Base-by-base conservation (phyloP, 2,888 invertebrate species). In the Eilema griseolum region DNA sequence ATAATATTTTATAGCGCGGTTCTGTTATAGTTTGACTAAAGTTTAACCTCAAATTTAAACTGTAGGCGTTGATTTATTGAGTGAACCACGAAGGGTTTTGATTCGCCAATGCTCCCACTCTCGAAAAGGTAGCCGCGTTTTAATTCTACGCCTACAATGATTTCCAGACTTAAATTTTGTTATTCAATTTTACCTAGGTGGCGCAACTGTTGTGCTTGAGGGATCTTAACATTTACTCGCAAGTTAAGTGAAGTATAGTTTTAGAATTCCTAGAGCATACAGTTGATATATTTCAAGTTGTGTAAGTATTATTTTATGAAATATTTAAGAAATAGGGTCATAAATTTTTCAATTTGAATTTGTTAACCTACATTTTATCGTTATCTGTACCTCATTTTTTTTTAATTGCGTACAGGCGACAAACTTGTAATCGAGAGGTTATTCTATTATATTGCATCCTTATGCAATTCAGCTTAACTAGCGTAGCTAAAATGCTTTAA, bases 21-120 rank as follows among this genome's bases (percentile, higher is more conserved):
- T 23, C 12, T 57, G 24, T 11, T 74, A 81, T 61, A 81, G 70
- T 76, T 81, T 74, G 74, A 83, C 76, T 76, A 59, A 63, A 26
- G 72, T 74, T 76, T 81, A 76, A 83, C 81, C 82, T 77, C 69
- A 74, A 76, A 75, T 75, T 79, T 71, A 0, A 66, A 16, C 10
- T 7, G 82, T 81, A 74, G 83, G 82, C 57, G 81, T 75, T 69
- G 82, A 82, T 82, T 77, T 83, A 83, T 83, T n/a, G 70, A 33
- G 66, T 66, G 68, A 75, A 69, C 79, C 70, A 11, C 57, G 23
- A 67, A 71, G 61, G 70, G 57, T 70, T 63, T 66, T 70, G 66
- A 66, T 31, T 65, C 33, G n/a, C 66, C 56, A 70, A 33, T 66
- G 66, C 66, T 57, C 70, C 66, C 60, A 61, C 65, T 10, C 26